Conservation (phyloP, 2,113 vertebrate genomes). For the Gobio gobio region DNA sequence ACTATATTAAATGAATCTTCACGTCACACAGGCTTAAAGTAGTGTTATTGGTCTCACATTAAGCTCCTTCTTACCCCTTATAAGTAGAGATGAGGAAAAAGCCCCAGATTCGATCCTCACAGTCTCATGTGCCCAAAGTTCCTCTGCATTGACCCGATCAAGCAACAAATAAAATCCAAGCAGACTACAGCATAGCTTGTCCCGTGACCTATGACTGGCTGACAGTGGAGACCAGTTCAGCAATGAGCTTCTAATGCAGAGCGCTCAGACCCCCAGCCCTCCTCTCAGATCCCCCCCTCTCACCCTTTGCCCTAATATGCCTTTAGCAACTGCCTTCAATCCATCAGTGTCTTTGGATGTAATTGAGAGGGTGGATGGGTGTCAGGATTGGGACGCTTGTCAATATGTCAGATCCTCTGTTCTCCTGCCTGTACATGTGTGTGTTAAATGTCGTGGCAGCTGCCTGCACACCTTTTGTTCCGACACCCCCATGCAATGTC, state of each 20-base stretch:
- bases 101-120: not conserved
- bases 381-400: slow-evolving; percentile 47
- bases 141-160: not conserved
- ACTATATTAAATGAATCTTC: not conserved
- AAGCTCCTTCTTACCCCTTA: slow-evolving; percentile 15
- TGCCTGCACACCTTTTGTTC: slow-evolving; percentile 76
- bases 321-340: slow-evolving; percentile 78
- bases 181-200: slow-evolving; percentile 57
- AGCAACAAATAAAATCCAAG: slow-evolving; percentile 53
- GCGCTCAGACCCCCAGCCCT: slow-evolving; percentile 44
- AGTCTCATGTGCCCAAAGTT: not conserved
- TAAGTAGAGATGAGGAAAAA: slow-evolving; percentile 6
- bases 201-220: slow-evolving; percentile 51
- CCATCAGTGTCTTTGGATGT: slow-evolving; percentile 69
- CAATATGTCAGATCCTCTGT: slow-evolving; percentile 60
- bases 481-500: slow-evolving; percentile 50
- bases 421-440: slow-evolving; percentile 53
- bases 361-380: slow-evolving; percentile 52
- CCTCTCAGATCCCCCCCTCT: slow-evolving; percentile 52
- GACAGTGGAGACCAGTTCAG: slow-evolving; percentile 69
- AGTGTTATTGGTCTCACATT: not conserved
- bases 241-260: slow-evolving; percentile 60
- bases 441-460: slow-evolving; percentile 67
- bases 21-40: not conserved
- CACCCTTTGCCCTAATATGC: slow-evolving; percentile 77